phyloP scores from a whole-genome alignment of 1,140 invertebrate species.

The Hesperophylax magnus region DNA sequence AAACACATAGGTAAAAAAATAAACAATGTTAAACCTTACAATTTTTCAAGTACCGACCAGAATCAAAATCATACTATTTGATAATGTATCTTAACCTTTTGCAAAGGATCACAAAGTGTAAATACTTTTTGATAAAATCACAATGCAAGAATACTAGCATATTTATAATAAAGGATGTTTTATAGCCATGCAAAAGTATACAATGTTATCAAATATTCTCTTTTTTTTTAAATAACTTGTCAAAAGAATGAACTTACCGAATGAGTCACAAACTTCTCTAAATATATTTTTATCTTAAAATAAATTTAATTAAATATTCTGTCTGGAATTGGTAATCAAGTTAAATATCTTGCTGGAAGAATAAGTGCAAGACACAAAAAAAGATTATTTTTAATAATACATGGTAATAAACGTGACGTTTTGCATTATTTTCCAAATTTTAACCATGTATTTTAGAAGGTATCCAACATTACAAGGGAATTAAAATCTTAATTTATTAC shows the following conservation, averaged over 20 bases:
- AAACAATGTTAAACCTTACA: neutral
- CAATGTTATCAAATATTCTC: neutral
- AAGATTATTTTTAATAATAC: neutral
- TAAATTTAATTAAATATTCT: neutral
- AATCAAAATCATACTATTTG: neutral
- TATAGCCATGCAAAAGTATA: conserved; percentile 2
- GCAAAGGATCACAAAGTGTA: neutral
- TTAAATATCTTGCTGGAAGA: neutral
- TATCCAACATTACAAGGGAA: too few relatives aligned
- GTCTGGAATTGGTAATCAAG: neutral
- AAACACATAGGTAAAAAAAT: neutral
- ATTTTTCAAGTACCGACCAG: neutral
- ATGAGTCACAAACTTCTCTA: neutral
- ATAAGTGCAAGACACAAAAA: neutral
- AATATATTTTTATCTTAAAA: neutral
- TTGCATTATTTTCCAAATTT: too few relatives aligned
- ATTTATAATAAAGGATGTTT: conserved; percentile 6
- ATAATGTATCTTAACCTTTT: neutral
- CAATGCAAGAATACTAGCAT: conserved; percentile 22
- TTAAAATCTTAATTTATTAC: too few relatives aligned
- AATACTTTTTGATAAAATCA: conserved; percentile 19
- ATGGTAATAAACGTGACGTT: neutral
- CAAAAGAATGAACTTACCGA: neutral
- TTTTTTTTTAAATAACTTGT: neutral
- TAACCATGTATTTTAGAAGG: too few relatives aligned